Base-by-base conservation (phyloP, 2,797 vertebrate genomes). In the Phoxinus dragarum region DNA sequence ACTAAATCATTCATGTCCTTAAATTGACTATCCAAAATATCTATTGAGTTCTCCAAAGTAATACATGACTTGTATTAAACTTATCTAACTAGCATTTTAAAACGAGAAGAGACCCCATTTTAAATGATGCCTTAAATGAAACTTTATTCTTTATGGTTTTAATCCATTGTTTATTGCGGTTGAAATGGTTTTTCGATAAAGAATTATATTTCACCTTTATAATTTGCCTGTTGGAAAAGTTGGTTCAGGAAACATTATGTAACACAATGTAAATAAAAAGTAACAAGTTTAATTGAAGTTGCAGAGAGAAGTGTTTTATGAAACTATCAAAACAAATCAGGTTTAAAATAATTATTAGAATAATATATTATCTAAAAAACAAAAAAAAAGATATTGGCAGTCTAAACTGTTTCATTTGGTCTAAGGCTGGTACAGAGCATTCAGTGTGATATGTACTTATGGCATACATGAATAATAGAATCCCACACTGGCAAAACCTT, bases 311-410 rank as follows among this genome's bases (percentile, higher is more conserved):
- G 1, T n/a, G 23, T 36, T 67, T 69, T 68, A 36, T 68, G 27
- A 71, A 71, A 59, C 68, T 10, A 71, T 59, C 47, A 54, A 71
- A 69, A 42, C 23, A 79, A 71, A 42, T 59, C 38, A 23, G 21
- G 38, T 73, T 82, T 44, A 73, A 82, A 82, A 82, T 54, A 38
- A 59, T n/a, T 49, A 34, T 49, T 80, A 80, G 6, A 67, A 80
- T n/a, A 69, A 69, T 69, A 38, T 67, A 2, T 49, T 52, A 42
- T 79, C 59, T 17, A 36, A 69, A 82, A 44, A 19, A 36, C 2
- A 40, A 69, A 5, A 27, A n/a, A 16, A 40, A 5, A 68, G n/a
- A 40, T 21, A 56, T 16, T 71, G 68, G 5, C 44, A 14, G 52
- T 56, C 31, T 38, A 61, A 38, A 42, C 40, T 11, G 34, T 34